Conservation (phyloP, 2,113 vertebrate genomes). For the Tachysurus fulvidraco region DNA sequence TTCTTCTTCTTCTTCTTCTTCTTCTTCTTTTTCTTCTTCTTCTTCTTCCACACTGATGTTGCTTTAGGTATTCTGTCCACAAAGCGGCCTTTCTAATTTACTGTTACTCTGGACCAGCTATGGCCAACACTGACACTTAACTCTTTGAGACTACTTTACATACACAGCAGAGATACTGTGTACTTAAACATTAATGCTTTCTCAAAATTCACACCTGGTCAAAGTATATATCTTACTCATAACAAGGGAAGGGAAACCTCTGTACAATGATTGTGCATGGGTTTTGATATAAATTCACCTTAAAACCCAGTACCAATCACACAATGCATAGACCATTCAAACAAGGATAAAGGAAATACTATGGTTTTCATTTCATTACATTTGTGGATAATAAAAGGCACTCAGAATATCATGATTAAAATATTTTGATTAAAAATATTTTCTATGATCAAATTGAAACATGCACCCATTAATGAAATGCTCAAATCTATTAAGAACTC, state of each 20-base stretch:
- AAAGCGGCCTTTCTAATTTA: background rate
- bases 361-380: background rate
- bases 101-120: background rate
- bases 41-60: background rate
- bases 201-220: slow-evolving; percentile 28
- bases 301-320: slow-evolving; percentile 7
- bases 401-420: slow-evolving; percentile 69
- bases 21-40: no score
- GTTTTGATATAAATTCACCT: background rate
- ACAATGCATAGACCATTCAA: slow-evolving; percentile 23
- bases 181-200: slow-evolving; percentile 37
- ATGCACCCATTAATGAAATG: slow-evolving; percentile 55
- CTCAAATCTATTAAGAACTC: slow-evolving; percentile 41
- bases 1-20: no score
- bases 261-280: background rate
- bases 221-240: background rate
- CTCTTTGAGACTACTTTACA: slow-evolving; percentile 17
- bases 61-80: background rate
- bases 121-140: background rate
- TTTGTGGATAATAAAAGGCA: slow-evolving; percentile 75
- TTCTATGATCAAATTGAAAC: slow-evolving; percentile 57
- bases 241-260: background rate
- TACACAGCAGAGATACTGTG: slow-evolving; percentile 22
- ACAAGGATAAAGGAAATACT: slow-evolving; percentile 50
- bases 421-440: slow-evolving; percentile 54